Base-by-base conservation (phyloP, 2,888 invertebrate species). In the Calliphora vomitoria region DNA sequence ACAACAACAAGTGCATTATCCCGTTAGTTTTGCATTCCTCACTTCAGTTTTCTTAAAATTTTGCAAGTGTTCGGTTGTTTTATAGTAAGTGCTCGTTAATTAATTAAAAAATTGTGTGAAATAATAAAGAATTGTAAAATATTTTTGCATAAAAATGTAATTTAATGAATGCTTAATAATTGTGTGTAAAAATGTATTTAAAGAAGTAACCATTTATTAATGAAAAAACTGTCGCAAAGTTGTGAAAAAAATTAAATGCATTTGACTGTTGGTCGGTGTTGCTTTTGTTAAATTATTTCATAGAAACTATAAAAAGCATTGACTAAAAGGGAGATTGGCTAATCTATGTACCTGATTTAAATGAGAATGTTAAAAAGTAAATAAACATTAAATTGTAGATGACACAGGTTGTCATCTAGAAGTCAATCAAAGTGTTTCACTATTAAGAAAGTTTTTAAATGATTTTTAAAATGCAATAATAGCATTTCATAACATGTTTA, bases 1-100 rank as follows among this genome's bases (percentile, higher is more conserved):
- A n/a, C n/a, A n/a, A n/a, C n/a, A 71, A 71, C 55, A 55, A 20
- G 3, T n/a, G 15, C 4, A 20, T 13, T 41, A 62, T 62, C 20
- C 64, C 38, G 53, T 64, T 66, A 62, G 2, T 50, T 66, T 76
- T 76, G 38, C 35, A 76, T 66, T 66, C 50, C 6, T 76, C 15
- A 31, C 20, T 50, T 31, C n/a, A 50, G 13, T 62, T 62, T 47
- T 62, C 8, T 47, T 35, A 72, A 18, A 75, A 18, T 11, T 11
- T 11, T 62, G n/a, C 2, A 47, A 18, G 50, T 10, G 44, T 60
- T 62, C 35, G 18, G 35, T 76, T 53, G 10, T n/a, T 60, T 18
- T 15, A 35, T 25, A 8, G 15, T 38, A 25, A 35, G 0, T 10
- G n/a, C 3, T 31, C 44, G 1, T 62, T 13, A 47, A 62, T 58